These are phyloP conservation scores for Taxidea taxus DNA, from an alignment of 2,113 vertebrate genomes.

Conservation along the genomic window DNA sequence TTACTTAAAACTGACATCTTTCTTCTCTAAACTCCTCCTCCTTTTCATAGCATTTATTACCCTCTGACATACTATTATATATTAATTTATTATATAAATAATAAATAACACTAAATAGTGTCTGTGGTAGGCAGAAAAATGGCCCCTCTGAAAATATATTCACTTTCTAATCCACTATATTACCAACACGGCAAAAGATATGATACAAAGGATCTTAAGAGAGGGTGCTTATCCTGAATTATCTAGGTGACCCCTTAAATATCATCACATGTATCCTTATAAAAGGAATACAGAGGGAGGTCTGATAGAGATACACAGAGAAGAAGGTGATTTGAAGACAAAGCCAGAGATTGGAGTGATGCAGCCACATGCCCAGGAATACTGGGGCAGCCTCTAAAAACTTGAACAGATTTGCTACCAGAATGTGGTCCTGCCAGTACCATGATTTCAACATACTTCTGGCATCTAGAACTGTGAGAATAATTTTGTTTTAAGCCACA, in stretches of 20 bases:
- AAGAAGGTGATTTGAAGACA: background rate
- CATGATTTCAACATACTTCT: background rate
- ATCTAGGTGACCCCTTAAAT: background rate
- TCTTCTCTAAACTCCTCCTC: background rate
- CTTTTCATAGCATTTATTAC: background rate
- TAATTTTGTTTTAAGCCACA: background rate
- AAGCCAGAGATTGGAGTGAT: background rate
- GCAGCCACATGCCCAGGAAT: background rate
- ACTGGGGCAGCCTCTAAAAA: background rate
- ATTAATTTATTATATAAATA: background rate
- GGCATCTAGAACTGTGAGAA: background rate
- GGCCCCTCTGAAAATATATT: background rate
- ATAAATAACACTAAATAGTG: too few relatives aligned
- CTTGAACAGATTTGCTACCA: background rate
- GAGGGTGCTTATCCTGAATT: background rate
- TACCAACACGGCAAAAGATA: background rate
- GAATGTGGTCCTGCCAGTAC: background rate
- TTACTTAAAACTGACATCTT: background rate
- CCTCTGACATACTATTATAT: background rate
- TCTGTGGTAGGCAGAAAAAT: background rate
- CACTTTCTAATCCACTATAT: background rate
- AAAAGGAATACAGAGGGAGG: background rate
- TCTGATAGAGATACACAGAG: background rate
- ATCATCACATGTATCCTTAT: background rate
- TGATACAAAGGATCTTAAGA: background rate